phyloP scores from a whole-genome alignment of 2,797 vertebrate genomes.

The Gadopsis bispinosus region DNA sequence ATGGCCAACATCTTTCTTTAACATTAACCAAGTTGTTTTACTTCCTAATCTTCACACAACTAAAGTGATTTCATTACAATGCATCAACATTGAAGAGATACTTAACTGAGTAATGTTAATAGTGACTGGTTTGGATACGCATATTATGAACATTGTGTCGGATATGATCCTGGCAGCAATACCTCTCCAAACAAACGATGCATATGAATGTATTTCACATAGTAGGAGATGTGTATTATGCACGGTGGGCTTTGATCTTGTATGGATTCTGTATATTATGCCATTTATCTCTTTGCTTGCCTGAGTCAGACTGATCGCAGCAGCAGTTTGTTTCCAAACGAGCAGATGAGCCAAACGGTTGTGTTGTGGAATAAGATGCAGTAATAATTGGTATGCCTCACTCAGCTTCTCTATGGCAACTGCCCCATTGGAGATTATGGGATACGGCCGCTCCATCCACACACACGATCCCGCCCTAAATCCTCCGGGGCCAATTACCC shows the following conservation, averaged over 20 bases:
- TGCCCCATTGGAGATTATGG: conserved; percentile 81
- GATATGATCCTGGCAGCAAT: neutral
- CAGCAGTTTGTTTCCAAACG: conserved; percentile 49
- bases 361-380: conserved; percentile 82
- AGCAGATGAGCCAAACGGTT: conserved; percentile 72
- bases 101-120: neutral
- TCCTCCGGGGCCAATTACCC: conserved; percentile 86
- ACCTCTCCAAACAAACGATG: neutral
- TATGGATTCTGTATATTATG: neutral
- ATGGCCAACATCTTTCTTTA: neutral
- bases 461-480: conserved; percentile 64
- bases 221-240: neutral
- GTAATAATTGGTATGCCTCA: conserved; percentile 83
- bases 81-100: neutral
- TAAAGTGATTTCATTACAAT: neutral
- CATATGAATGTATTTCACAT: too few species aligned
- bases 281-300: conserved; percentile 8
- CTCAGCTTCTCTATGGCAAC: conserved; percentile 82
- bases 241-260: neutral
- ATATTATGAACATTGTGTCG: neutral
- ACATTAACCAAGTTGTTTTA: neutral
- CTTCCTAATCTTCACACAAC: neutral
- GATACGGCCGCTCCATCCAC: conserved; percentile 68
- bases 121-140: neutral
- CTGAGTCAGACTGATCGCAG: conserved; percentile 37